phyloP scores from a whole-genome alignment of 1,140 invertebrate genomes.

The Catajapyx aquilonaris region DNA sequence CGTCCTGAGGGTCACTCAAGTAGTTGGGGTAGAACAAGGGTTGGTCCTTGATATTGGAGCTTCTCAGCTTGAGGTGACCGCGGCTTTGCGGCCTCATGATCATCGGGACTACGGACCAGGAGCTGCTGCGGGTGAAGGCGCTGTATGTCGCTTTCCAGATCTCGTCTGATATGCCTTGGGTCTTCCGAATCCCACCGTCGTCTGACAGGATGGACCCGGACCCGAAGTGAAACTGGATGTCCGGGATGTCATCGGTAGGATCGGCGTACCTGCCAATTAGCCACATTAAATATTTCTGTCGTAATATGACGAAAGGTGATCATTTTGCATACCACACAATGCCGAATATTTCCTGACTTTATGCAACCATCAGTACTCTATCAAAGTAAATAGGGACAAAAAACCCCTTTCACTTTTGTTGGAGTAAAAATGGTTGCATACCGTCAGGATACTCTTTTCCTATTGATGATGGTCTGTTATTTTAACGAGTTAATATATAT shows the following conservation, averaged over 20 bases:
- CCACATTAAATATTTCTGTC: too few species aligned
- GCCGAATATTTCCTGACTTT: too few species aligned
- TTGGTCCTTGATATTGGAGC: constrained; percentile 26
- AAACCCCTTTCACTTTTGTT: too few species aligned
- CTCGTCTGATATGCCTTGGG: constrained; percentile 48
- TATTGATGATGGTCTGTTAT: too few species aligned
- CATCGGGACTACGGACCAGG: constrained; percentile 39
- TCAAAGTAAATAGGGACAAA: too few species aligned
- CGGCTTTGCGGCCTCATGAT: constrained; percentile 44
- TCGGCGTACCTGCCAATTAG: too few species aligned
- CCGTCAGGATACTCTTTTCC: too few species aligned
- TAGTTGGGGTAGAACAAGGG: constrained; percentile 34
- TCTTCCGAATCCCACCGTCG: constrained; percentile 52
- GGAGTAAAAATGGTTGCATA: too few species aligned
- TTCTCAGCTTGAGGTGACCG: constrained; percentile 25
- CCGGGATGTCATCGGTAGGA: constrained; percentile 49
- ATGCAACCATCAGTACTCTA: too few species aligned
- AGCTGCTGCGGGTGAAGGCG: constrained; percentile 39
- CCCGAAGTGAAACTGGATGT: constrained; percentile 69
- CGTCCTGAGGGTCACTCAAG: constrained; percentile 19
- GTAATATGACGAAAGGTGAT: too few species aligned
- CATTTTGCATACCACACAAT: too few species aligned
- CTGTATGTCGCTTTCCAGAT: constrained; percentile 60
- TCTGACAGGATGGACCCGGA: constrained; percentile 63
- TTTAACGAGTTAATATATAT: too few species aligned